These are phyloP conservation scores for Aporophyla lueneburgensis DNA, from an alignment of 2,888 invertebrate genomes.

Conservation along the genomic window DNA sequence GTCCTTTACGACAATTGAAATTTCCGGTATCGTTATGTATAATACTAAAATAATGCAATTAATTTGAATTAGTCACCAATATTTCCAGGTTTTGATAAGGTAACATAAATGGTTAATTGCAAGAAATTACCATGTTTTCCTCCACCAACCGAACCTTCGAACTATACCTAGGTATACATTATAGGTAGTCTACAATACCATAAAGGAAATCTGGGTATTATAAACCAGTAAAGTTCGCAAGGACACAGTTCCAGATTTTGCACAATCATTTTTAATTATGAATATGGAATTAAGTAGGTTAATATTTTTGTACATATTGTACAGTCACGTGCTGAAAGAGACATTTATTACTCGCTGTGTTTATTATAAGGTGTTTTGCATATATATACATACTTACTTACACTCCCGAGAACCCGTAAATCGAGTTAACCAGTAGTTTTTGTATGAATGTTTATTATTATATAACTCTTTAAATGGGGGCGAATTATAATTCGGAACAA, in stretches of 20 bases:
- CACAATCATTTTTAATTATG: not conserved
- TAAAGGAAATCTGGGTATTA: not conserved
- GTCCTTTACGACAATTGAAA: too few species aligned
- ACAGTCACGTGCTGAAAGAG: not conserved
- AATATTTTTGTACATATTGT: not conserved
- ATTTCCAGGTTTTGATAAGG: not conserved
- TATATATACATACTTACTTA: too few species aligned
- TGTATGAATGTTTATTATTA: too few species aligned
- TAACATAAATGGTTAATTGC: not conserved
- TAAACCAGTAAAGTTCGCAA: conserved; percentile 13
- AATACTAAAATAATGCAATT: not conserved
- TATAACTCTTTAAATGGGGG: too few species aligned
- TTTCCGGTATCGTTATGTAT: too few species aligned
- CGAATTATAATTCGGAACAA: too few species aligned
- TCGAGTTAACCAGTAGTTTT: too few species aligned
- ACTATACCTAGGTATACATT: not conserved
- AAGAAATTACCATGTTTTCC: conserved; percentile 35
- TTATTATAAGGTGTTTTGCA: too few species aligned
- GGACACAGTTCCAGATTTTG: not conserved
- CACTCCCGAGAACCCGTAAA: too few species aligned
- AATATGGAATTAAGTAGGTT: conserved; percentile 1
- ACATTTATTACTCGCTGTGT: too few species aligned
- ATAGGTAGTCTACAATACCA: not conserved
- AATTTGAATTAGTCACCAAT: not conserved
- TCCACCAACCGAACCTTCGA: not conserved